Conservation (phyloP, 2,888 invertebrate species). For the Dicyrtoma fusca region DNA sequence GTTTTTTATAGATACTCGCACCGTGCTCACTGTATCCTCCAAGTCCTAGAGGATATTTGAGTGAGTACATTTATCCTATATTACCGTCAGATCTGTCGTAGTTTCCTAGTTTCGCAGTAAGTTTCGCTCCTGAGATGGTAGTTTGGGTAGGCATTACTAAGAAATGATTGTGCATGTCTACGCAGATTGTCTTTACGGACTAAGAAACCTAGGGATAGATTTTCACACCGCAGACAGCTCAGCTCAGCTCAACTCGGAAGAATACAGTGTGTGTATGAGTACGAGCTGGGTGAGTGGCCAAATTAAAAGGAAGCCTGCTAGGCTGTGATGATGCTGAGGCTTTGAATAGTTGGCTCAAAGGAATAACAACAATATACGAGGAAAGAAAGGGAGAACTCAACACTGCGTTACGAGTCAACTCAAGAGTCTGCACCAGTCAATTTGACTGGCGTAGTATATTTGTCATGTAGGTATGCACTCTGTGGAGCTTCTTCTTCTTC, state of each 20-base stretch:
- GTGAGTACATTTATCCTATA: neutral
- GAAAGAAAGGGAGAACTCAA: neutral
- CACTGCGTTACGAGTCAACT: neutral
- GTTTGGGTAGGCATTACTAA: conserved; percentile 14
- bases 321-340: conserved; percentile 15
- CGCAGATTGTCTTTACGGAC: conserved; percentile 24
- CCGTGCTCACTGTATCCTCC: neutral
- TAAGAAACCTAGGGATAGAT: conserved; percentile 7
- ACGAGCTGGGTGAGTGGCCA: conserved; percentile 36
- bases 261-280: too few relatives aligned
- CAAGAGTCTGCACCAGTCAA: too few relatives aligned
- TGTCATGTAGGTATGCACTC: too few relatives aligned
- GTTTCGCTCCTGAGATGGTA: neutral
- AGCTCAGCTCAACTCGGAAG: too few relatives aligned
- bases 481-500: too few relatives aligned
- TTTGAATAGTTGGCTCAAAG: too few relatives aligned
- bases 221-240: conserved; percentile 16
- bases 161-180: conserved; percentile 31
- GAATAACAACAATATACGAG: conserved; percentile 32
- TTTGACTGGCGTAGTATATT: too few relatives aligned
- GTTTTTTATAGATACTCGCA: neutral
- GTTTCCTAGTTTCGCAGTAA: neutral
- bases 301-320: conserved; percentile 38
- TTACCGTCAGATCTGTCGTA: neutral
- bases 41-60: neutral